A percentile compares a stretch with the other conserved stretches of the same genome.
Evolutionary conservation across 1,140 invertebrate genomes (phyloP).

Genomic region (Agraylea sexmaculata): DNA sequence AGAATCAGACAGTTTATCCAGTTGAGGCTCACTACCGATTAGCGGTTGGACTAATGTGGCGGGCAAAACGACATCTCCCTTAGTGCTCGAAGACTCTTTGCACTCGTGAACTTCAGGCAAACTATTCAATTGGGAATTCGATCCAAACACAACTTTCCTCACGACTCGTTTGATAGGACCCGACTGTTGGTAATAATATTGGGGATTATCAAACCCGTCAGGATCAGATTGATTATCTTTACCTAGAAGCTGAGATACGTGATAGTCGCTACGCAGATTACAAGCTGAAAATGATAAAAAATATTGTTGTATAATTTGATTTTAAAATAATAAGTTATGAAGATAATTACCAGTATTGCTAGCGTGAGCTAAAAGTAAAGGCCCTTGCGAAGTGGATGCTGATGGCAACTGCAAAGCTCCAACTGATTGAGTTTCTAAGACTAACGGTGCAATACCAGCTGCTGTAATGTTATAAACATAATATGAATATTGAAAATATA

Average conservation of each 20-base stretch:
- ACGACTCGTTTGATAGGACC: slow-evolving; percentile 2
- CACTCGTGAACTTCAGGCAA: not conserved
- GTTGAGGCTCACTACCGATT: slow-evolving; percentile 11
- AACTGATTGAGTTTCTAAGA: slow-evolving; percentile 4
- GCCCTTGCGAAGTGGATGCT: slow-evolving; percentile 4
- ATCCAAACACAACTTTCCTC: slow-evolving; percentile 12
- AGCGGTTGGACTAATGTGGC: not conserved
- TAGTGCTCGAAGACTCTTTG: not conserved
- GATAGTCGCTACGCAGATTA: slow-evolving; percentile 4
- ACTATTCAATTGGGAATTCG: slow-evolving; percentile 12
- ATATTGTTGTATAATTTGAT: not conserved
- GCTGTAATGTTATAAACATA: not conserved
- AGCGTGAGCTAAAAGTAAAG: slow-evolving; percentile 5
- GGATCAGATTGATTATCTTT: slow-evolving; percentile 6
- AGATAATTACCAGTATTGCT: slow-evolving; percentile 11
- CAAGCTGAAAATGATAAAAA: not conserved
- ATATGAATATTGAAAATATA: not conserved
- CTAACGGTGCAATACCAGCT: slow-evolving; percentile 2
- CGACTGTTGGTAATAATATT: slow-evolving; percentile 10
- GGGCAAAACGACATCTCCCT: not conserved
- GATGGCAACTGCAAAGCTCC: slow-evolving; percentile 3
- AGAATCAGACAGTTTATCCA: slow-evolving; percentile 6
- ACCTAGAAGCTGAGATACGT: slow-evolving; percentile 5
- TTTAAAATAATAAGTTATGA: not conserved
- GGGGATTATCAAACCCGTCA: slow-evolving; percentile 1